Evolutionary conservation across 1,140 invertebrate genomes (phyloP).

Genomic region (Coboldia fuscipes): DNA sequence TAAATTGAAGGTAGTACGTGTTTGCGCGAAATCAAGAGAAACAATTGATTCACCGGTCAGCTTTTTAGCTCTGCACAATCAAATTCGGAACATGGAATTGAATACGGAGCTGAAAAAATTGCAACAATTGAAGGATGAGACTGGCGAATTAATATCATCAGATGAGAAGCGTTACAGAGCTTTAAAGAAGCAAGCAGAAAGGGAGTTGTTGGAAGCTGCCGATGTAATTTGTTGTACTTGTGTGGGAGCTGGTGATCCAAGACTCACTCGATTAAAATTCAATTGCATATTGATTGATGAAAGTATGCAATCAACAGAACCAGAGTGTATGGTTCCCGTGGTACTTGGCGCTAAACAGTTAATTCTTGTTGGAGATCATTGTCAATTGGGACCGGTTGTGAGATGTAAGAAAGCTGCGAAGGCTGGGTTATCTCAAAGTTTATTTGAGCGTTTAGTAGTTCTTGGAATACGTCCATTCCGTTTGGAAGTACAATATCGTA

Average conservation of each 20-base stretch:
- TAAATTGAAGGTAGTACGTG: slow-evolving; percentile 86
- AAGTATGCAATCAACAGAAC: slow-evolving; percentile 90
- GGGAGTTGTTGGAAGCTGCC: slow-evolving; percentile 80
- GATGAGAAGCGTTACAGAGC: slow-evolving; percentile 91
- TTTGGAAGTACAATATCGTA: slow-evolving; percentile 95
- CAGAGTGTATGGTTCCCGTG: slow-evolving; percentile 97
- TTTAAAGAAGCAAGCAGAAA: slow-evolving; percentile 79
- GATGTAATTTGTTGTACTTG: slow-evolving; percentile 99
- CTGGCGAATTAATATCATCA: slow-evolving; percentile 77
- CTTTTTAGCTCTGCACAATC: slow-evolving; percentile 92
- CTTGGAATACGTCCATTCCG: slow-evolving; percentile 88
- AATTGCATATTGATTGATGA: slow-evolving; percentile 97
- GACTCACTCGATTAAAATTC: slow-evolving; percentile 80
- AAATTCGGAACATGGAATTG: slow-evolving; percentile 83
- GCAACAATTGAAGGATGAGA: slow-evolving; percentile 93
- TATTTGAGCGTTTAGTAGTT: slow-evolving; percentile 94
- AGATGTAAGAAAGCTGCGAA: slow-evolving; percentile 99
- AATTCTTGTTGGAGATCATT: slow-evolving; percentile 96
- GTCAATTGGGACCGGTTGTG: slow-evolving; percentile 93
- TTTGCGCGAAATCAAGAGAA: slow-evolving; percentile 96
- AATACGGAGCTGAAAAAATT: slow-evolving; percentile 85
- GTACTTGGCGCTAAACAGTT: slow-evolving; percentile 91
- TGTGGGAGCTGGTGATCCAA: slow-evolving; percentile 91
- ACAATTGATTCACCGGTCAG: slow-evolving; percentile 96
- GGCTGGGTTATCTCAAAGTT: slow-evolving; percentile 88